These are phyloP conservation scores for Achatina immaculata DNA, from an alignment of 1,140 invertebrate genomes.

Conservation along the genomic window DNA sequence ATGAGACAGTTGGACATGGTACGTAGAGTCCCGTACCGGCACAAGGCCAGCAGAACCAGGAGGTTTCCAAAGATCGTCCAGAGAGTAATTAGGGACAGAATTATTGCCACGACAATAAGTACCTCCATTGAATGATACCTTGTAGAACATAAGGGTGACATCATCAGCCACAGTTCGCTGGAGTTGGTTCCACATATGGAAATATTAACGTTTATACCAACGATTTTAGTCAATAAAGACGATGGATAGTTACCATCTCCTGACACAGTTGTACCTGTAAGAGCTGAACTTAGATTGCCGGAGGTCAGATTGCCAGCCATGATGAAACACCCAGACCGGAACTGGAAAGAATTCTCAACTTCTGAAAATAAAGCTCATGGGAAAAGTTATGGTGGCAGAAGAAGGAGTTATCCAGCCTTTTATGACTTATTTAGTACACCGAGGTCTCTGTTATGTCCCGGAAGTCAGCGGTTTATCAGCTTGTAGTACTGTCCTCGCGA, in stretches of 20 bases:
- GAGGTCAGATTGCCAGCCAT: too few species aligned
- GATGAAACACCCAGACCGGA: too few species aligned
- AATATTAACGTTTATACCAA: neutral
- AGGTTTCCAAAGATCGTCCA: constrained; percentile 72
- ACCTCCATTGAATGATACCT: constrained; percentile 55
- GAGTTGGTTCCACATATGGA: constrained; percentile 51
- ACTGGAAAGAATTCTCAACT: too few species aligned
- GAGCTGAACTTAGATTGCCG: neutral
- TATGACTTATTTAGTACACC: too few species aligned
- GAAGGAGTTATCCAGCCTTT: too few species aligned
- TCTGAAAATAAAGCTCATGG: too few species aligned
- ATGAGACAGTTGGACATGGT: constrained; percentile 72
- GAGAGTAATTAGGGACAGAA: constrained; percentile 63
- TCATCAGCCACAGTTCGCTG: constrained; percentile 50
- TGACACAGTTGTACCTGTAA: neutral
- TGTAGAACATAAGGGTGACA: constrained; percentile 55
- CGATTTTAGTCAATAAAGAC: neutral
- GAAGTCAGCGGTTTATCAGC: too few species aligned
- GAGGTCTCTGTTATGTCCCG: too few species aligned
- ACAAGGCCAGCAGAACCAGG: constrained; percentile 66
- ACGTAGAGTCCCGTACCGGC: constrained; percentile 63
- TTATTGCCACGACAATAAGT: constrained; percentile 57
- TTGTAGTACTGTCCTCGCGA: too few species aligned
- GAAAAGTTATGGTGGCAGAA: too few species aligned
- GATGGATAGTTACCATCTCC: neutral